Conservation (phyloP, 2,888 invertebrate species). For the Caenorhabditis sulstoni region DNA sequence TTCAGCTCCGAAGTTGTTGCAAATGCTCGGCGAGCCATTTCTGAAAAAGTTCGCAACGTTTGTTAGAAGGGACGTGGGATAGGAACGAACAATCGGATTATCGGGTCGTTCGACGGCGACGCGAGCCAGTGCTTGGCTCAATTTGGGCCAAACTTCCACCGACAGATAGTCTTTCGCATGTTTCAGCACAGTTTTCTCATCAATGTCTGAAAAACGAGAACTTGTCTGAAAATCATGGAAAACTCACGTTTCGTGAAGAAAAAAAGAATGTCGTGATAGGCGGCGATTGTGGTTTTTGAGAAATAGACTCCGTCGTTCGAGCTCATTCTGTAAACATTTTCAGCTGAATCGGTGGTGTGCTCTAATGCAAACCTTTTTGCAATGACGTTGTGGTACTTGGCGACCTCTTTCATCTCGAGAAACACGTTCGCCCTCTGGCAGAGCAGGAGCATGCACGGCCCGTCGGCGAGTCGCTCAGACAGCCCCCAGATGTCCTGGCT, state of each 20-base stretch:
- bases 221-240: background rate
- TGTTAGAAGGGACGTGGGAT: too few relatives aligned
- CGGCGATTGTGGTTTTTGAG: slow-evolving; percentile 52
- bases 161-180: slow-evolving; percentile 62
- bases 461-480: slow-evolving; percentile 41
- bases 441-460: slow-evolving; percentile 55
- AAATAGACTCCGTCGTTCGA: slow-evolving; percentile 48
- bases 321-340: slow-evolving; percentile 42
- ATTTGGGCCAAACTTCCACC: slow-evolving; percentile 56
- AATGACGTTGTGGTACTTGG: slow-evolving; percentile 45
- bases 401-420: slow-evolving; percentile 48
- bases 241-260: slow-evolving; percentile 62
- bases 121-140: slow-evolving; percentile 59
- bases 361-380: slow-evolving; percentile 29
- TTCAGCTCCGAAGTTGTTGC: slow-evolving; percentile 18
- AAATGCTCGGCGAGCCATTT: slow-evolving; percentile 64
- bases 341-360: background rate
- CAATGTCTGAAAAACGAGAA: slow-evolving; percentile 40
- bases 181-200: slow-evolving; percentile 46
- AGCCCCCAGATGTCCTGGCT: slow-evolving; percentile 54
- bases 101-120: slow-evolving; percentile 61
- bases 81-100: slow-evolving; percentile 62
- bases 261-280: slow-evolving; percentile 60
- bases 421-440: slow-evolving; percentile 61
- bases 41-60: slow-evolving; percentile 35